Base-by-base conservation (phyloP, 2,113 vertebrate species). In the Nipponia nippon region DNA sequence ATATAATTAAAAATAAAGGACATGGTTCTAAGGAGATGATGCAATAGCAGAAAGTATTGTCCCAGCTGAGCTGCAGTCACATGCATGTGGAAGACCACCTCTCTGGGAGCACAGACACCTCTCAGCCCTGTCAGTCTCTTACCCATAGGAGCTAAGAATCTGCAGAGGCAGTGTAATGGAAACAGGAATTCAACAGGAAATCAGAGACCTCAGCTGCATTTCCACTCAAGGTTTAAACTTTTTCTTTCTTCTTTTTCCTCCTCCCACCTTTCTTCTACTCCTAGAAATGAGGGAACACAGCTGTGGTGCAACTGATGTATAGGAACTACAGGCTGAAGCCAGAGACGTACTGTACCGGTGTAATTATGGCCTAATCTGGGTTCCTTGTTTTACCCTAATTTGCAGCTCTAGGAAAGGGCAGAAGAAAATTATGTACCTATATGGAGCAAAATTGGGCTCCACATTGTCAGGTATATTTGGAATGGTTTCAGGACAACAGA, bases 31-130 rank as follows among this genome's bases (percentile, higher is more conserved):
- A 42, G 16, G 16, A 56, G 27, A 56, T 11, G 18, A 75, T 17
- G 42, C 17, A 23, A 38, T 3, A 86, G 44, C 69, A 90, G 69
- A 56, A 76, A 46, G 27, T 26, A 13, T n/a, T 86, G 25, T 63
- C 49, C 21, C 9, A 2, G 7, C 18, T 22, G 16, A 80, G 42
- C 36, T 63, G 27, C 69, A 62, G 61, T 56, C 36, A 75, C 13
- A 11, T 1, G 13, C 1, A 0, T 17, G 13, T 13, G 42, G 62
- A 75, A 62, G 47, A 63, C 14, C 22, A 38, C 10, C 8, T n/a
- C 16, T 32, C 46, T 38, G 26, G 30, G 27, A 44, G 15, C 25
- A 34, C 15, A 34, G 30, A n/a, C 12, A 38, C 23, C 7, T 26
- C 46, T 66, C 32, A 49, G 30, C 18, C 53, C 30, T 6, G 2